Conservation (phyloP, 1,140 invertebrate species). For the Drosophila nasuta region DNA sequence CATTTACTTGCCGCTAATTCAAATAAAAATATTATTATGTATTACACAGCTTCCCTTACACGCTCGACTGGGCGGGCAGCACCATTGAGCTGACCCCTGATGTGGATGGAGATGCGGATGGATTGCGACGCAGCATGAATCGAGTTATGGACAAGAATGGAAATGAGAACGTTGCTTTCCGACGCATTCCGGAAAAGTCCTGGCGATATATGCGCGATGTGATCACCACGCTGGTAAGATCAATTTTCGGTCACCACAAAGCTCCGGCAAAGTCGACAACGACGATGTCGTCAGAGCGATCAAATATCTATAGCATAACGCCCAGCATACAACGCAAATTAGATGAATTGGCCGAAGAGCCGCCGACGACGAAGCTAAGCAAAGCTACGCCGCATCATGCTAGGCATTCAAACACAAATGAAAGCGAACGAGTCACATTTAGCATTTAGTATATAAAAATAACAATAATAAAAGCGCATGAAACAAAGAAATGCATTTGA, state of each 20-base stretch:
- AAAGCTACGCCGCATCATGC: slow-evolving; percentile 31
- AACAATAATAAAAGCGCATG: slow-evolving; percentile 45
- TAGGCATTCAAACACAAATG: slow-evolving; percentile 37
- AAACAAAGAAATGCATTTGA: slow-evolving; percentile 28
- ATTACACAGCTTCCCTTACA: slow-evolving; percentile 64
- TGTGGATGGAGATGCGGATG: slow-evolving; percentile 44
- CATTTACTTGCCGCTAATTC: slow-evolving; percentile 6
- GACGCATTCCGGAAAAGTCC: slow-evolving; percentile 86
- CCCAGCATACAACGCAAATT: slow-evolving; percentile 71
- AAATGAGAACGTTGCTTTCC: slow-evolving; percentile 73
- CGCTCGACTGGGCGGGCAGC: slow-evolving; percentile 78
- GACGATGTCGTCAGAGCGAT: slow-evolving; percentile 31
- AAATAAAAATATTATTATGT: background rate
- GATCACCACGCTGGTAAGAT: slow-evolving; percentile 87
- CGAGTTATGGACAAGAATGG: slow-evolving; percentile 83
- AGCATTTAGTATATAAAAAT: slow-evolving; percentile 54
- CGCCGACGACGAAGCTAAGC: slow-evolving; percentile 43
- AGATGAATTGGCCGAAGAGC: slow-evolving; percentile 64
- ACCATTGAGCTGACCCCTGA: slow-evolving; percentile 75
- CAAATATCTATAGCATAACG: slow-evolving; percentile 75
- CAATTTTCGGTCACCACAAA: slow-evolving; percentile 57
- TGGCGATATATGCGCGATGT: slow-evolving; percentile 87
- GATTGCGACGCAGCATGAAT: slow-evolving; percentile 57
- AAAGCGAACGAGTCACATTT: slow-evolving; percentile 64
- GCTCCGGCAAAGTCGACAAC: slow-evolving; percentile 12